Evolutionary conservation across 2,797 vertebrate species (phyloP).

Genomic region (Sarcoramphus papa): DNA sequence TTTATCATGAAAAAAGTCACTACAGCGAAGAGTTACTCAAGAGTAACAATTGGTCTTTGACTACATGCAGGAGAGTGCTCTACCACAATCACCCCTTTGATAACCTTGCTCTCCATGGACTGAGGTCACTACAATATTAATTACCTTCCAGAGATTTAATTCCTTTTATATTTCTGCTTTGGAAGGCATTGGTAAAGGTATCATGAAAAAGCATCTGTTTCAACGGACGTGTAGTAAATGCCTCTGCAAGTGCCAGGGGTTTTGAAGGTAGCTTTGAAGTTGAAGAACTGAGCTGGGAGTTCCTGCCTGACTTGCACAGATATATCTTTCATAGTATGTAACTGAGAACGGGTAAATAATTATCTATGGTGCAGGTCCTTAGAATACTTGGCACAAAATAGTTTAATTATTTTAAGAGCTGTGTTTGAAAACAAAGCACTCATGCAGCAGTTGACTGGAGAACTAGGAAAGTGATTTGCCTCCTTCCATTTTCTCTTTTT

Average conservation of each 20-base stretch:
- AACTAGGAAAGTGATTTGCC: neutral
- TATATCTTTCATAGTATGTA: slow-evolving; percentile 4
- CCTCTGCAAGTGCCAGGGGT: neutral
- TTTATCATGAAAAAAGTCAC: neutral
- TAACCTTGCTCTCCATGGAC: neutral
- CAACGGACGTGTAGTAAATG: neutral
- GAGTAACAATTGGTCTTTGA: slow-evolving; percentile 35
- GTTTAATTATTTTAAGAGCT: slow-evolving; percentile 24
- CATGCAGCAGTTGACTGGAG: neutral
- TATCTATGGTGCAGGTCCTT: neutral
- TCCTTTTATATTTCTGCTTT: slow-evolving; percentile 20
- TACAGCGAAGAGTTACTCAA: neutral
- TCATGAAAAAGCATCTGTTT: neutral
- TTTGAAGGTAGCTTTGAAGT: slow-evolving; percentile 48
- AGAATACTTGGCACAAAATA: neutral
- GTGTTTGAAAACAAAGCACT: slow-evolving; percentile 28
- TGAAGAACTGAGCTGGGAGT: slow-evolving; percentile 9
- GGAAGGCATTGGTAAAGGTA: neutral
- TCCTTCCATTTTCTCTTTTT: neutral
- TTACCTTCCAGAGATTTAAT: slow-evolving; percentile 30
- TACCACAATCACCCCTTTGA: neutral
- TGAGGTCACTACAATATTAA: slow-evolving; percentile 13
- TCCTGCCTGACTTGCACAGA: slow-evolving; percentile 37
- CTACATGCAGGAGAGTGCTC: neutral
- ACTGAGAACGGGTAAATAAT: slow-evolving; percentile 46